These are phyloP conservation scores for Mya arenaria DNA, from an alignment of 1,140 invertebrate species.

Conservation along the genomic window DNA sequence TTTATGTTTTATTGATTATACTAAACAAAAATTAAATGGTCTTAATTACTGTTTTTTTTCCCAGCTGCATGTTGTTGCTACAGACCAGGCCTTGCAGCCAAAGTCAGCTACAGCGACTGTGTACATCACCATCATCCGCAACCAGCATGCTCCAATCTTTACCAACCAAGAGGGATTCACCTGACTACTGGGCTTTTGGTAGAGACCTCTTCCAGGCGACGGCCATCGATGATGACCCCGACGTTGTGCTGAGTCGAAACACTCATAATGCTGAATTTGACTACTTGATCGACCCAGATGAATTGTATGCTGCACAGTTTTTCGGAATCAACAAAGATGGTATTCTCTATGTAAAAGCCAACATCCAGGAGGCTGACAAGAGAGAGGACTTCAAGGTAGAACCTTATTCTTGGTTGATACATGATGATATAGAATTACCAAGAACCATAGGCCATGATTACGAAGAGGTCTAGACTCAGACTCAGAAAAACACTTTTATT, in stretches of 20 bases:
- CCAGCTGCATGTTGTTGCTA: constrained; percentile 65
- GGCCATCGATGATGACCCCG: constrained; percentile 55
- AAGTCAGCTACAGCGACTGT: constrained; percentile 58
- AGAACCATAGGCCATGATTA: too few relatives aligned
- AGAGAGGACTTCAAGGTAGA: constrained; percentile 18
- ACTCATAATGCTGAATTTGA: constrained; percentile 64
- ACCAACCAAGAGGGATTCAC: constrained; percentile 1
- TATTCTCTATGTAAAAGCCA: constrained; percentile 24
- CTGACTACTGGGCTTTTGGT: constrained; percentile 24
- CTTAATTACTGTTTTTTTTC: too few relatives aligned
- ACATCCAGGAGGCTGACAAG: constrained; percentile 22
- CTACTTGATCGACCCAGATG: constrained; percentile 46
- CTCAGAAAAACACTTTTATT: too few relatives aligned
- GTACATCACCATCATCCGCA: constrained; percentile 72
- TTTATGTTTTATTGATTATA: too few relatives aligned
- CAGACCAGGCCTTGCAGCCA: constrained; percentile 60
- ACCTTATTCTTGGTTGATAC: too few relatives aligned
- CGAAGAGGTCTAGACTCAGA: too few relatives aligned
- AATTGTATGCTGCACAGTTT: background rate
- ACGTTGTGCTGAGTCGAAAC: constrained; percentile 38
- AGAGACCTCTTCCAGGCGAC: constrained; percentile 39
- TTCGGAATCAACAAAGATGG: constrained; percentile 43
- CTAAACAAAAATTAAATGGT: too few relatives aligned
- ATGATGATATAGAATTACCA: too few relatives aligned
- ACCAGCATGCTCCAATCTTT: constrained; percentile 83